Conservation (phyloP, 2,888 invertebrate species). For the Eilema depressum region DNA sequence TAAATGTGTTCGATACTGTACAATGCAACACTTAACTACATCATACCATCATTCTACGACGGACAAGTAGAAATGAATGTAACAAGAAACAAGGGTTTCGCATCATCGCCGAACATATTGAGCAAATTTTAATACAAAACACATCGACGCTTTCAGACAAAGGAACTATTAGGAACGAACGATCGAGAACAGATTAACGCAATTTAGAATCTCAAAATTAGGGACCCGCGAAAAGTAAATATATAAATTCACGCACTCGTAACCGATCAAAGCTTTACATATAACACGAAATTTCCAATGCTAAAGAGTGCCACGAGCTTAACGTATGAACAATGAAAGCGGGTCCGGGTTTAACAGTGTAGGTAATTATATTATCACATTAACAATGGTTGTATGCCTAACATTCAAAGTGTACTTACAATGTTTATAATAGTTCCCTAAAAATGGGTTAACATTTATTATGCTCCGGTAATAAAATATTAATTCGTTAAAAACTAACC, state of each 20-base stretch:
- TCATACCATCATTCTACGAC: conserved; percentile 46
- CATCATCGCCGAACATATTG: conserved; percentile 75
- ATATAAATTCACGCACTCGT: conserved; percentile 31
- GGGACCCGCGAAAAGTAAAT: conserved; percentile 46
- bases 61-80: conserved; percentile 49
- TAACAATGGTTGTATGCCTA: conserved; percentile 72
- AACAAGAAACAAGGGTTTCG: conserved; percentile 61
- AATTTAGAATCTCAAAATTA: conserved; percentile 72
- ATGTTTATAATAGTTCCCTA: conserved; percentile 69
- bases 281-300: conserved; percentile 26
- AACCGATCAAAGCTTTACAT: conserved; percentile 32
- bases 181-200: conserved; percentile 73
- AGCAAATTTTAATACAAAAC: conserved; percentile 81
- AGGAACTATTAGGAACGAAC: conserved; percentile 82
- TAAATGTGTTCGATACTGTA: conserved; percentile 50
- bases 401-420: conserved; percentile 79
- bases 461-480: conserved; percentile 84
- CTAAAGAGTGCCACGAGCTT: conserved; percentile 37
- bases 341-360: conserved; percentile 75
- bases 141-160: conserved; percentile 68
- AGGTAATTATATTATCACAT: conserved; percentile 73
- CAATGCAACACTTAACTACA: conserved; percentile 49
- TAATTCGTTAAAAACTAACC: conserved; percentile 80
- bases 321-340: conserved; percentile 49
- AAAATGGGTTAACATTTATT: conserved; percentile 78